Evolutionary conservation across 1,140 invertebrate genomes (phyloP), one percentile per base, ranked within the genome.

Genomic region (Phenacoccus solenopsis): DNA sequence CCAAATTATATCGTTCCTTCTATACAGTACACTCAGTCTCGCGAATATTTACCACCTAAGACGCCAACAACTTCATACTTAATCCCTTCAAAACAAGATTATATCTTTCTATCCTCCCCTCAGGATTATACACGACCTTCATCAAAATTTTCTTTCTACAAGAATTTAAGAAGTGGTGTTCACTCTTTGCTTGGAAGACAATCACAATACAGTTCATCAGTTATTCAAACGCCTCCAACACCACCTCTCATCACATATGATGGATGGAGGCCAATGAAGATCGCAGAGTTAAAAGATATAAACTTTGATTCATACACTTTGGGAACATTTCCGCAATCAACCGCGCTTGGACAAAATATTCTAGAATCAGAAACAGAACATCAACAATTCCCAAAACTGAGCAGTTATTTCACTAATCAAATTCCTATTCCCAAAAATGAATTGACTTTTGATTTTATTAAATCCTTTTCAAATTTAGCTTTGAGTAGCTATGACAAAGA

Each of bases 241-340:
- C 87, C 86, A 10, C 87, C 87, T 2, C 85, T 88, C 75, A 88
- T 89, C 7, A 82, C 87, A 70, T 91, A 90, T 74, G 90, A 91
- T 72, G 90, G 90, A 56, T 67, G 70, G 67, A 25, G 20, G 78
- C 80, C 7, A 76, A 78, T 49, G 35, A 75, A 4, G 59, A 80
- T 22, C 22, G 27, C 77, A 79, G 0, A 78, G 79, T 1, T 64
- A 25, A n/a, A n/a, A n/a, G n/a, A n/a, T n/a, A n/a, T n/a, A n/a
- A n/a, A n/a, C n/a, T n/a, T n/a, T n/a, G 59, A 59, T 20, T 59
- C 25, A 27, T 64, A 10, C 25, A 3, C 12, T 64, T 4, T 24
- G 22, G 59, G 59, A 5, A 24, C 13, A 16, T 25, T 24, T 24
- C 25, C 59, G 4, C 25, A 27, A 24, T 9, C 38, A 30, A 49